Evolutionary conservation across 2,113 vertebrate genomes (phyloP).

Genomic region (Aplodontia rufa): DNA sequence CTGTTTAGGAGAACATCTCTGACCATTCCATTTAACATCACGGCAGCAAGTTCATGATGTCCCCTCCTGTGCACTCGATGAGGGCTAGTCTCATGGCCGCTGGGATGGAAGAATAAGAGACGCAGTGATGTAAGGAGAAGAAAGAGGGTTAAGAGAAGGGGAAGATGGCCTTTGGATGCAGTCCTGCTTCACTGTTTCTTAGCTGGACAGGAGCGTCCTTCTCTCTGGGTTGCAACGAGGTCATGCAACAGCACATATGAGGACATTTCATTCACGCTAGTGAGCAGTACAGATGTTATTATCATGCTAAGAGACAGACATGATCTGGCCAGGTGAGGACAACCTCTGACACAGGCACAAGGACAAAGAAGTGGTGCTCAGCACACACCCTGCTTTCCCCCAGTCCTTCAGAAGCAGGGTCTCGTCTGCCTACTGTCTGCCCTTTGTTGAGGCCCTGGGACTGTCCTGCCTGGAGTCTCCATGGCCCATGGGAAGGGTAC

Average conservation of each 20-base stretch:
- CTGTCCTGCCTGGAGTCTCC: too few relatives aligned
- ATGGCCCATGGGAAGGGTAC: neutral
- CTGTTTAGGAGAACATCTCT: neutral
- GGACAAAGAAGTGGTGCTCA: neutral
- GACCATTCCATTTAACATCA: fast-evolving
- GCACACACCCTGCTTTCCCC: neutral
- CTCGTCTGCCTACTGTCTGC: neutral
- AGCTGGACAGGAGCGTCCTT: neutral
- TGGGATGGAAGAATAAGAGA: neutral
- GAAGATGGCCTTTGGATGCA: neutral
- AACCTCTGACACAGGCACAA: neutral
- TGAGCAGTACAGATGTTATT: too few relatives aligned
- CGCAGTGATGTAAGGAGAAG: neutral
- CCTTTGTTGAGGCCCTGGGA: neutral
- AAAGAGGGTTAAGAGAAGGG: neutral
- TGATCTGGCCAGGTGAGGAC: neutral
- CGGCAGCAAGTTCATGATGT: fast-evolving
- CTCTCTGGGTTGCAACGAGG: neutral
- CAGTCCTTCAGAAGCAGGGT: neutral
- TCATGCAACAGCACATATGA: neutral
- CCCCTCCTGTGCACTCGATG: fast-evolving
- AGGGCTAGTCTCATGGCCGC: neutral
- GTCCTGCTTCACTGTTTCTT: neutral
- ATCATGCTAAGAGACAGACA: neutral
- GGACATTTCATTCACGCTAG: neutral